These are phyloP conservation scores for Andinoacara biseriatus DNA, from an alignment of 2,113 vertebrate genomes.

Conservation along the genomic window DNA sequence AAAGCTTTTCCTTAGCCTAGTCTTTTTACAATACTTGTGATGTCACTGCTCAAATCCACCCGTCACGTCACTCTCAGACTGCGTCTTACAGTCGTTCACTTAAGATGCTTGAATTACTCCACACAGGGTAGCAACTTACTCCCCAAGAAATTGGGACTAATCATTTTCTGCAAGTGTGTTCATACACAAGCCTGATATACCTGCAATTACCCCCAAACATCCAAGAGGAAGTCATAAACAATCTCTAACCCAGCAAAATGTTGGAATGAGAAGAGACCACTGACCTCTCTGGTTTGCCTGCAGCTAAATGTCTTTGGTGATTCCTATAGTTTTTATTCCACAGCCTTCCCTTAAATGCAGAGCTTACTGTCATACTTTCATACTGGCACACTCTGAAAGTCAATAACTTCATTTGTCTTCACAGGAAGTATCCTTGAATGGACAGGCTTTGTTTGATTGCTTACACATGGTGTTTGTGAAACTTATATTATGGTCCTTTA, in stretches of 20 bases:
- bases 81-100: background rate
- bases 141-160: background rate
- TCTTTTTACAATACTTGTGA: no score
- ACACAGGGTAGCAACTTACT: background rate
- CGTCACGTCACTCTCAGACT: background rate
- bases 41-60: background rate
- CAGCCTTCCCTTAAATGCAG: background rate
- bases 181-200: background rate
- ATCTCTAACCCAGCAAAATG: background rate
- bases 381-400: background rate
- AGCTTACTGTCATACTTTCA: background rate
- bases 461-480: background rate
- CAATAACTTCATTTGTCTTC: background rate
- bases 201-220: background rate
- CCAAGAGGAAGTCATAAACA: background rate
- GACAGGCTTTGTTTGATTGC: background rate
- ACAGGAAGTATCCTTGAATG: background rate
- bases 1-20: no score
- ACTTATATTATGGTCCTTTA: background rate
- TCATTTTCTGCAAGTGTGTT: background rate
- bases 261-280: background rate
- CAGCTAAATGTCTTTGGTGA: background rate
- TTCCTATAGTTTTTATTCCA: background rate
- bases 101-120: background rate
- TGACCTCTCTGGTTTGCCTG: accelerated